Evolutionary conservation across 2,888 invertebrate genomes (phyloP).

Genomic region (Sinohyriopsis cumingii): DNA sequence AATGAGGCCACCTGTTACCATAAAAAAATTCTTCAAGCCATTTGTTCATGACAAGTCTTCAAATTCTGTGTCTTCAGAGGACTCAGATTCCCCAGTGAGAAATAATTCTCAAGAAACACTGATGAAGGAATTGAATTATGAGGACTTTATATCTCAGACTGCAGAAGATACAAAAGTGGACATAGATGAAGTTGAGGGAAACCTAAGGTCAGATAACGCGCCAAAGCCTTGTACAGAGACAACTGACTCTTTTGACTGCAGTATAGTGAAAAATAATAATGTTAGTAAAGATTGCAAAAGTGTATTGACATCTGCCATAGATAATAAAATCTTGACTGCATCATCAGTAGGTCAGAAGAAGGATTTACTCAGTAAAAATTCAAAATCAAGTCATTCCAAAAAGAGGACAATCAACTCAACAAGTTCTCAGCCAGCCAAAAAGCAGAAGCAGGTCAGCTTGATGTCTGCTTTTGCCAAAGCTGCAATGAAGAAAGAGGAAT

Average conservation of each 20-base stretch:
- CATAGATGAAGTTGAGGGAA: too few species aligned
- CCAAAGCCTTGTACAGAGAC: too few species aligned
- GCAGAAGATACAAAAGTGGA: too few species aligned
- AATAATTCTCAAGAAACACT: neutral
- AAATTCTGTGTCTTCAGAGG: neutral
- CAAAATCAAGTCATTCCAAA: too few species aligned
- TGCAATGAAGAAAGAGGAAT: conserved; percentile 30
- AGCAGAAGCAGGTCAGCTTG: conserved; percentile 49
- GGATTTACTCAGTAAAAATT: too few species aligned
- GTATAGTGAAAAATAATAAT: too few species aligned
- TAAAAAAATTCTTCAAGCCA: conserved; percentile 64
- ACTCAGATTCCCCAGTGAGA: neutral
- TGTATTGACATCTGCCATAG: too few species aligned
- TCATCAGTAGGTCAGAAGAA: too few species aligned
- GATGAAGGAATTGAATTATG: conserved; percentile 25
- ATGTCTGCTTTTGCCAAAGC: conserved; percentile 53
- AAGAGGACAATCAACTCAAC: neutral
- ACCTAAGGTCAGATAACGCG: too few species aligned
- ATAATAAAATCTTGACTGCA: too few species aligned
- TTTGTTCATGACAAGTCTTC: conserved; percentile 6
- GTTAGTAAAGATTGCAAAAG: too few species aligned
- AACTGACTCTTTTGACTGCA: too few species aligned
- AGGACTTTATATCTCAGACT: neutral
- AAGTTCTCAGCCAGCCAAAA: conserved; percentile 34
- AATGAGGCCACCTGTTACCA: conserved; percentile 63